Base-by-base conservation (phyloP, 2,797 vertebrate genomes). In the Rhodeus uyekii region DNA sequence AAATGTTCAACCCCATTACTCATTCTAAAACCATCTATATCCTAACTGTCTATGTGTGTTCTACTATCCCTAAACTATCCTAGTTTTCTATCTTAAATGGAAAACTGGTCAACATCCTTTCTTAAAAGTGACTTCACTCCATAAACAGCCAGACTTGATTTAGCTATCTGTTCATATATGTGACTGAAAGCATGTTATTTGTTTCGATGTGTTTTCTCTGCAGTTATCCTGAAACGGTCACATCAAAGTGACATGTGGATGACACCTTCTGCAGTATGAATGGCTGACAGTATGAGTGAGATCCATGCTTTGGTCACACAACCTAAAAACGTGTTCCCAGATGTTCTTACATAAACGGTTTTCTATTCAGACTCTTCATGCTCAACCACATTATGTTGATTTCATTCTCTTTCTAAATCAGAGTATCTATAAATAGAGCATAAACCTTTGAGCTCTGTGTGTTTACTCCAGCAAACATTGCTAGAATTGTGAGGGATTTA, bases 191-290 rank as follows among this genome's bases (percentile, higher is more conserved):
- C 78, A 71, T 74, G 61, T 72, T 44, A 74, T 72, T 71, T 69
- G 50, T 32, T 80, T 44, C 71, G 78, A 80, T 80, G 60, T 60
- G 50, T 69, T 80, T 79, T 71, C 13, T 71, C 46, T 32, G 44
- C 19, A 5, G 60, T 68, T 53, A 44, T 39, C 65, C 38, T 71
- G 50, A 80, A 71, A 80, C 65, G 60, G 78, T 80, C 78, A 80
- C 65, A 80, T 80, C 38, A 44, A 69, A 69, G 38, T 69, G 50
- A 60, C 27, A 53, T 44, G 24, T 24, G 65, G 65, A 80, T 80
- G 78, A 71, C 50, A 69, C 12, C 24, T 58, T 55, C 50, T 42
- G 64, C 50, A 24, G 19, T 44, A 42, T 44, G 36, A 79, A 79
- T 79, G 24, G 48, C 14, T 22, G 63, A 68, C 8, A 1, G n/a